Evolutionary conservation across 1,140 invertebrate genomes (phyloP).

Genomic region (Anoplophora glabripennis): DNA sequence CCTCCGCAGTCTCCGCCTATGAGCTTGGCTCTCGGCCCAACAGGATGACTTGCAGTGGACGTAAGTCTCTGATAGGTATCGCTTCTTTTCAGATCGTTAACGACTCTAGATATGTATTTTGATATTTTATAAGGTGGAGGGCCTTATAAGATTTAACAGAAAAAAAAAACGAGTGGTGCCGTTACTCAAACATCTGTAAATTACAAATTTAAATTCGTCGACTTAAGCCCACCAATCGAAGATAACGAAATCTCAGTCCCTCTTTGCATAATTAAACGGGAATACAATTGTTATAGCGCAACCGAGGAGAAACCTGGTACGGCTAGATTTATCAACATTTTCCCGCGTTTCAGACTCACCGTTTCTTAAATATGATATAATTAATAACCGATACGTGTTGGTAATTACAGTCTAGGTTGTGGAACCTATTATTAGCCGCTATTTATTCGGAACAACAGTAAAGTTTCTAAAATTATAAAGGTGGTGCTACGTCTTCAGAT

Average conservation of each 20-base stretch:
- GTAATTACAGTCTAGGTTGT: too few relatives aligned
- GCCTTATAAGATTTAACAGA: background rate
- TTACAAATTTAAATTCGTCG: conserved; percentile 6
- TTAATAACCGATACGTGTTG: too few relatives aligned
- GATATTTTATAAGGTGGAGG: conserved; percentile 17
- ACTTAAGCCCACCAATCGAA: background rate
- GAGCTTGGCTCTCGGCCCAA: conserved; percentile 7
- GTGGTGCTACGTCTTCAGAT: too few relatives aligned
- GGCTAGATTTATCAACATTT: too few relatives aligned
- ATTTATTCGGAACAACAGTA: too few relatives aligned
- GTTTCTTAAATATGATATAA: too few relatives aligned
- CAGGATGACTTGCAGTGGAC: conserved; percentile 20
- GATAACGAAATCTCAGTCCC: background rate
- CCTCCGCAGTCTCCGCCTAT: conserved; percentile 2
- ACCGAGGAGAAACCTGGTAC: background rate
- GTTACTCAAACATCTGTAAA: conserved; percentile 2
- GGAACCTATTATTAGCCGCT: too few relatives aligned
- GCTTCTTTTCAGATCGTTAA: conserved; percentile 24
- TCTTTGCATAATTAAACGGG: background rate
- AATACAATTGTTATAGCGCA: background rate
- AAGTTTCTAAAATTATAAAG: too few relatives aligned
- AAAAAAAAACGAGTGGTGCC: background rate
- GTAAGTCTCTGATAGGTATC: conserved; percentile 19
- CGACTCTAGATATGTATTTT: conserved; percentile 25
- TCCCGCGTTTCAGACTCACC: too few relatives aligned